Conservation (phyloP, 2,888 invertebrate species). For the Tachina fera region DNA sequence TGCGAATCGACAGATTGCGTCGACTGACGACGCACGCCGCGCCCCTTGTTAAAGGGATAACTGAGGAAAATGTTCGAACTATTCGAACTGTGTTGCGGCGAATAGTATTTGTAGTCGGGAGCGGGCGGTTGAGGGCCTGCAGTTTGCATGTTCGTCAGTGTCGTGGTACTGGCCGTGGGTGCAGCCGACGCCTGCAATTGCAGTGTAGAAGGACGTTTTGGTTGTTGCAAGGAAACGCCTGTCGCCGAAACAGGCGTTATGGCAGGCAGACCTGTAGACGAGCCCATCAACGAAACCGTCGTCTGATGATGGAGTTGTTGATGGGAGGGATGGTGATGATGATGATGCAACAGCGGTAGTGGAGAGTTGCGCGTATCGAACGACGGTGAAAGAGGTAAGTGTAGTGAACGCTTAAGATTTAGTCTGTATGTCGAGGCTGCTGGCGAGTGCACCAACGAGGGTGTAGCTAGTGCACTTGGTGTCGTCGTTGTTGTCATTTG, state of each 20-base stretch:
- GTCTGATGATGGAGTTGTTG: slow-evolving; percentile 74
- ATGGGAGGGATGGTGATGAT: slow-evolving; percentile 77
- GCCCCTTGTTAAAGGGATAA: slow-evolving; percentile 82
- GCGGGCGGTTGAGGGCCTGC: slow-evolving; percentile 81
- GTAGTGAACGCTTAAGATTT: slow-evolving; percentile 80
- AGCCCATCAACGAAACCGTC: slow-evolving; percentile 71
- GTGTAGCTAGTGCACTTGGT: slow-evolving; percentile 76
- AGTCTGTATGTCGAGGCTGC: slow-evolving; percentile 80
- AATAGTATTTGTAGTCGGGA: slow-evolving; percentile 82
- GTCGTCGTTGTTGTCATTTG: slow-evolving; percentile 75
- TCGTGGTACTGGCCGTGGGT: slow-evolving; percentile 75
- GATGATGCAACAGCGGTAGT: slow-evolving; percentile 81
- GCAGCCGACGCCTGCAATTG: slow-evolving; percentile 77
- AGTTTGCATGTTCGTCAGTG: slow-evolving; percentile 80
- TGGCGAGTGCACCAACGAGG: slow-evolving; percentile 77
- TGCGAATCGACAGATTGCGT: slow-evolving; percentile 82
- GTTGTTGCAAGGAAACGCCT: slow-evolving; percentile 72
- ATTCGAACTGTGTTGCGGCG: slow-evolving; percentile 81
- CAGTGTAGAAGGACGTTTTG: slow-evolving; percentile 78
- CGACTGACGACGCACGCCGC: slow-evolving; percentile 81
- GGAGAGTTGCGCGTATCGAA: slow-evolving; percentile 82
- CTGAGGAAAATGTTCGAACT: slow-evolving; percentile 78
- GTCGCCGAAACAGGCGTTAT: slow-evolving; percentile 69
- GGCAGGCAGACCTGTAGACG: slow-evolving; percentile 65
- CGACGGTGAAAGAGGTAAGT: slow-evolving; percentile 82